Evolutionary conservation across 2,888 invertebrate species (phyloP).

Genomic region (Pseudoips prasinana): DNA sequence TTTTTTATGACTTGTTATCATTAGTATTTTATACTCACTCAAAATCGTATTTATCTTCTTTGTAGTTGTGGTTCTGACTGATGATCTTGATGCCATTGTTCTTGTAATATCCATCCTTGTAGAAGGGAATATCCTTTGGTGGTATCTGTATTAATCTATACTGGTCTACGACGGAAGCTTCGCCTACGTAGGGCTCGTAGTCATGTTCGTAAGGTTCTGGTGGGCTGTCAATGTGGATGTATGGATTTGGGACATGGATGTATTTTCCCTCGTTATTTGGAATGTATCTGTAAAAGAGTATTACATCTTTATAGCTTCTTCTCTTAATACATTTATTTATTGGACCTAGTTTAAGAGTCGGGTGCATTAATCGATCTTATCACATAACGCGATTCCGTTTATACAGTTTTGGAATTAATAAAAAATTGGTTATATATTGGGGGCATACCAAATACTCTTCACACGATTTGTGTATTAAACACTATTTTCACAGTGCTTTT

Average conservation of each 20-base stretch:
- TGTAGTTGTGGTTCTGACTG: conserved; percentile 71
- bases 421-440: too few species aligned
- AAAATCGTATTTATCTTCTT: conserved; percentile 78
- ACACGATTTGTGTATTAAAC: too few species aligned
- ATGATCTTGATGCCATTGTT: conserved; percentile 79
- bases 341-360: too few species aligned
- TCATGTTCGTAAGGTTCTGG: conserved; percentile 73
- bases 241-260: conserved; percentile 77
- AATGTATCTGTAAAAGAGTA: conserved; percentile 61
- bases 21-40: conserved; percentile 67
- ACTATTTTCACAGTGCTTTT: too few species aligned
- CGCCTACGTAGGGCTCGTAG: conserved; percentile 74
- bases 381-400: too few species aligned
- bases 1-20: too few species aligned
- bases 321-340: too few species aligned
- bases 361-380: too few species aligned
- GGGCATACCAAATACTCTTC: too few species aligned
- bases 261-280: conserved; percentile 77
- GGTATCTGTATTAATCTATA: conserved; percentile 59
- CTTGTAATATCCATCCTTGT: conserved; percentile 74
- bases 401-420: too few species aligned
- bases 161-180: conserved; percentile 64
- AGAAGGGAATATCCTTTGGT: conserved; percentile 66
- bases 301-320: too few species aligned
- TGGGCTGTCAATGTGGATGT: conserved; percentile 76